These are phyloP conservation scores for Ptilonorhynchus violaceus DNA, from an alignment of 2,113 vertebrate species.

Conservation along the genomic window DNA sequence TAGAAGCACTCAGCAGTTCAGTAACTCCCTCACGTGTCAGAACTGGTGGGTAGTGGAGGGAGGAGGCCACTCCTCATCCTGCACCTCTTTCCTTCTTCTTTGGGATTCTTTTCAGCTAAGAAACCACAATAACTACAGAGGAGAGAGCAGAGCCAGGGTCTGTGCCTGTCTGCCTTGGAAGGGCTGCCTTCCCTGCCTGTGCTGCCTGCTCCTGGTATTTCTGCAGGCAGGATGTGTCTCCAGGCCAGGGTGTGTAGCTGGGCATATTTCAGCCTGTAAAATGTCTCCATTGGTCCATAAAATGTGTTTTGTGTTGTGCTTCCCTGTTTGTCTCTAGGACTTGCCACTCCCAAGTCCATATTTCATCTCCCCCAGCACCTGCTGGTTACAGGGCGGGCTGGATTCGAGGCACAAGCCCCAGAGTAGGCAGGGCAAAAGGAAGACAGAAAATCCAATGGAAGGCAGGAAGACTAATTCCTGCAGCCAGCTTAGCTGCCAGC, in stretches of 20 bases:
- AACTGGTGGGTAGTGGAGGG: not conserved
- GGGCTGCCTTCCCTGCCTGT: not conserved
- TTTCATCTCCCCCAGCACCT: not conserved
- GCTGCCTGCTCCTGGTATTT: not conserved
- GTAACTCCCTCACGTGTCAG: not conserved
- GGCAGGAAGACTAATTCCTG: not conserved
- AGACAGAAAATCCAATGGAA: not conserved
- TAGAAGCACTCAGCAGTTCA: not conserved
- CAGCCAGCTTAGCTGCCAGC: not conserved
- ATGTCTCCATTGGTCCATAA: not conserved
- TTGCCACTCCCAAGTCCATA: not conserved
- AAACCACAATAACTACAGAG: not conserved
- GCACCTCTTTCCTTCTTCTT: not conserved
- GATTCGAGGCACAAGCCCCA: not conserved
- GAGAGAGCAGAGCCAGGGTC: not conserved
- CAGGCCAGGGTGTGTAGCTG: not conserved
- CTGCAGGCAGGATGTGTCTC: not conserved
- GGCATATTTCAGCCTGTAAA: not conserved
- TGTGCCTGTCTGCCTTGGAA: not conserved
- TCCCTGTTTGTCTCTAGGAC: not conserved
- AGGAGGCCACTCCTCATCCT: not conserved
- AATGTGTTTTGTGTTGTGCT: not conserved
- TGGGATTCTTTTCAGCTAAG: not conserved
- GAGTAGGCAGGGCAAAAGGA: not conserved
- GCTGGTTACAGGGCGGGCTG: not conserved